A percentile compares a stretch with the other conserved stretches of the same genome.
Conservation (phyloP, 1,140 invertebrate species). For the Chelonus insularis region DNA sequence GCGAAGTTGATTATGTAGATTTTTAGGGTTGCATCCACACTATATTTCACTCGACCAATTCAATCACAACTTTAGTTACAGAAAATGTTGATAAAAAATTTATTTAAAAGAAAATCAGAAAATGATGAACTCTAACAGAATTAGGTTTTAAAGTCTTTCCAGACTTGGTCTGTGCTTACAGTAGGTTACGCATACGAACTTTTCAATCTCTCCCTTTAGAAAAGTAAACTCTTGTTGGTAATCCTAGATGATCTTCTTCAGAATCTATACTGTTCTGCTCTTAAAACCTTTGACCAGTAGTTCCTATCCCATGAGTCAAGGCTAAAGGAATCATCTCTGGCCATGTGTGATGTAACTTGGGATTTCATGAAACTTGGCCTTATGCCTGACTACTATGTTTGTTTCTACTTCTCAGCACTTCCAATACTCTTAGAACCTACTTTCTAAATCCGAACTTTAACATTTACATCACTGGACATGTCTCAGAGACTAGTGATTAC, state of each 20-base stretch:
- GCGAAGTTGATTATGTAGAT: too few relatives aligned
- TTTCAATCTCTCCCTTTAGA: conserved; percentile 14
- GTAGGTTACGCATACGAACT: conserved; percentile 21
- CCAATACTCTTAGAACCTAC: too few relatives aligned
- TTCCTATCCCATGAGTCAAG: conserved; percentile 3
- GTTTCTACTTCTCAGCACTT: too few relatives aligned
- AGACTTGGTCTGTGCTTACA: conserved; percentile 15
- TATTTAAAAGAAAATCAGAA: neutral
- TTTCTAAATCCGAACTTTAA: too few relatives aligned
- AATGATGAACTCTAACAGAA: neutral
- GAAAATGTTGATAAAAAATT: neutral
- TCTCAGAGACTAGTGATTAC: too few relatives aligned
- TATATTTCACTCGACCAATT: neutral
- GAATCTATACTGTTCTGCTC: conserved; percentile 11
- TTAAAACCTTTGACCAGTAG: conserved; percentile 11
- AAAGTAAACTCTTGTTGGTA: conserved; percentile 12
- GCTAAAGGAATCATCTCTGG: neutral
- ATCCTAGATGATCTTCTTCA: conserved; percentile 29
- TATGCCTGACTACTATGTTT: too few relatives aligned
- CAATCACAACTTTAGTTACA: neutral
- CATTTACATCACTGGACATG: too few relatives aligned
- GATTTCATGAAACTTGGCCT: neutral
- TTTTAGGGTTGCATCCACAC: too few relatives aligned
- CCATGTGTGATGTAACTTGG: neutral
- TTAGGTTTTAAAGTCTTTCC: conserved; percentile 18